Conservation (phyloP, 2,888 invertebrate species). For the Linyphia triangularis region DNA sequence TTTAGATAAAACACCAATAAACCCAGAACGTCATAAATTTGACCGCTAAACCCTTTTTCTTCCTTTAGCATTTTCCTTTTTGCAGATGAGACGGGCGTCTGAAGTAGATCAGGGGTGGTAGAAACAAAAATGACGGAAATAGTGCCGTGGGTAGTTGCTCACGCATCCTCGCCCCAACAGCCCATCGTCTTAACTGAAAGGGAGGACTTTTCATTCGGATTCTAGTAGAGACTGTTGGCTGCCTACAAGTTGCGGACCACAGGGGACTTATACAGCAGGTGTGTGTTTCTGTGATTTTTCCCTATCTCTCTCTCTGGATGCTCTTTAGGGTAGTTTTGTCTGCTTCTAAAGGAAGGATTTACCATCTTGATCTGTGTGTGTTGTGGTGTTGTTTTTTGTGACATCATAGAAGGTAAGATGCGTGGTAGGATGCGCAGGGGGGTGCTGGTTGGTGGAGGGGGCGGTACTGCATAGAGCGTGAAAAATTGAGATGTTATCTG, state of each 20-base stretch:
- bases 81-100: neutral
- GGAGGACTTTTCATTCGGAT: constrained; percentile 17
- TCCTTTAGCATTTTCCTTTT: neutral
- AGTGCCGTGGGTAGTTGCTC: constrained; percentile 48
- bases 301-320: neutral
- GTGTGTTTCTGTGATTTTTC: constrained; percentile 22
- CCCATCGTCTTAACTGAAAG: neutral
- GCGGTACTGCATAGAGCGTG: constrained; percentile 26
- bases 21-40: constrained; percentile 3
- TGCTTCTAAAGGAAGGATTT: constrained; percentile 8
- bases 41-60: constrained; percentile 40
- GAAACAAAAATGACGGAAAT: constrained; percentile 51
- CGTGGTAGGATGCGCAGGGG: constrained; percentile 50
- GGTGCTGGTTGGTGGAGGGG: constrained; percentile 7
- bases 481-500: neutral
- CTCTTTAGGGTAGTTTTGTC: neutral
- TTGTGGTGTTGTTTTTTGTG: constrained; percentile 23
- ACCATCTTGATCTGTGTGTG: neutral
- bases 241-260: constrained; percentile 14
- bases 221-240: constrained; percentile 26
- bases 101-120: constrained; percentile 1
- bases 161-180: neutral
- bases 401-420: constrained; percentile 31
- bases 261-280: constrained; percentile 27
- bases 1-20: constrained; percentile 29